Conservation (phyloP, 2,888 invertebrate species). For the Neoscelio sp. region DNA sequence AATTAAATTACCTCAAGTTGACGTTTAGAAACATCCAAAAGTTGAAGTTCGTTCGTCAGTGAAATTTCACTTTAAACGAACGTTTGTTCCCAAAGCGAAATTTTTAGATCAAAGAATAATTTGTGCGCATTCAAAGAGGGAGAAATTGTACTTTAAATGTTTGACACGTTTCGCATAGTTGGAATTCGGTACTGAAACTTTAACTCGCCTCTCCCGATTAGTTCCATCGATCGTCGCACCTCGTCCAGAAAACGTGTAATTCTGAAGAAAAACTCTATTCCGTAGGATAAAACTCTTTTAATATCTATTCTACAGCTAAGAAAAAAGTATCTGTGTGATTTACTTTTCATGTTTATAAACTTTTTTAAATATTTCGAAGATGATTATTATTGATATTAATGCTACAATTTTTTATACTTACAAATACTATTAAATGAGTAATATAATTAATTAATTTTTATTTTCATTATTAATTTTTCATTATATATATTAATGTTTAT, state of each 20-base stretch:
- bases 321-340: no score
- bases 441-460: no score
- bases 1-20: no score
- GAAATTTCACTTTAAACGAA: not conserved
- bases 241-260: constrained; percentile 11
- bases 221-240: constrained; percentile 12
- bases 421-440: no score
- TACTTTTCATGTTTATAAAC: no score
- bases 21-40: no score
- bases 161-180: constrained; percentile 20
- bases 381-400: no score
- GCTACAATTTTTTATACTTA: no score
- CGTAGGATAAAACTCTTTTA: not conserved
- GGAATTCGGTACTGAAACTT: constrained; percentile 21
- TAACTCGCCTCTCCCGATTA: constrained; percentile 8
- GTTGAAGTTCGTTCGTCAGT: not conserved
- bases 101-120: not conserved
- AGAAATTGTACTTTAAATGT: constrained; percentile 12
- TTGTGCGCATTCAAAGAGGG: not conserved
- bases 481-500: no score
- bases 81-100: not conserved
- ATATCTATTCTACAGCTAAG: constrained; percentile 11
- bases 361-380: no score
- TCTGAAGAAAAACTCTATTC: constrained; percentile 12
- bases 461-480: no score